Evolutionary conservation across 2,113 vertebrate genomes (phyloP).

Genomic region (Montifringilla adamsi): DNA sequence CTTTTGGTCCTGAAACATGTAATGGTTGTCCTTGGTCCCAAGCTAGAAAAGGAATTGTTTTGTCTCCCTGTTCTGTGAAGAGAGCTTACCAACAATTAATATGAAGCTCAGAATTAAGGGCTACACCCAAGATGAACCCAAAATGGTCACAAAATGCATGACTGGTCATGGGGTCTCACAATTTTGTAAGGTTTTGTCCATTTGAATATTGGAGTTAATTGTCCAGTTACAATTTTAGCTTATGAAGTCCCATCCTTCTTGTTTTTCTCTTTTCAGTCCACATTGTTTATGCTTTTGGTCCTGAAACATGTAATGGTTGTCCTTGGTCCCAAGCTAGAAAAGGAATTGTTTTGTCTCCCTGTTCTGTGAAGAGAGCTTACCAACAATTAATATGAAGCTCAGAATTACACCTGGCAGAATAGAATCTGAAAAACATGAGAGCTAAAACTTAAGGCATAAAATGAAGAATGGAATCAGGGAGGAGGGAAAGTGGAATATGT

Average conservation of each 20-base stretch:
- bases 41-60: not conserved
- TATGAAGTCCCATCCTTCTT: not conserved
- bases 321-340: not conserved
- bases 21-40: not conserved
- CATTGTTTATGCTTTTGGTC: not conserved
- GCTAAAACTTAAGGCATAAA: not conserved
- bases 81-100: not conserved
- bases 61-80: not conserved
- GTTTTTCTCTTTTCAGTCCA: not conserved
- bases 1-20: not conserved
- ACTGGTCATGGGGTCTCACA: not conserved
- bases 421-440: not conserved
- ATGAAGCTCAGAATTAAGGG: not conserved
- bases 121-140: not conserved
- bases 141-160: not conserved
- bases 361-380: not conserved
- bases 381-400: not conserved
- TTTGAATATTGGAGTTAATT: not conserved
- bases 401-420: not conserved
- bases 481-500: fast-evolving
- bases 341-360: not conserved
- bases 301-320: not conserved
- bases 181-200: not conserved
- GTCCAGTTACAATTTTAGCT: not conserved
- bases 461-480: not conserved